phyloP scores from a whole-genome alignment of 2,113 vertebrate species.

The Apteryx mantelli region DNA sequence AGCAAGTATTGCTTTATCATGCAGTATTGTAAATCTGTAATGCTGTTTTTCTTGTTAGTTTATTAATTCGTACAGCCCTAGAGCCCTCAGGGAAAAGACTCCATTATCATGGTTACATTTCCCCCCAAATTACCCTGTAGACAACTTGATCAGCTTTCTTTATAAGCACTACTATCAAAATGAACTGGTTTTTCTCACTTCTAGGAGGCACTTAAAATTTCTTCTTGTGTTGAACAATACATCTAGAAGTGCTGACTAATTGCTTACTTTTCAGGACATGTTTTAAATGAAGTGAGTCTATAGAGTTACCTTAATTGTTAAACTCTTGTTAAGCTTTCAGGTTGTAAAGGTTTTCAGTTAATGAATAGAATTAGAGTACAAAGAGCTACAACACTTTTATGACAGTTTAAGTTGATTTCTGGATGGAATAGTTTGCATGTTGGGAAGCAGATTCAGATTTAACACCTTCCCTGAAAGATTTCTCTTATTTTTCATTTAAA shows the following conservation, averaged over 20 bases:
- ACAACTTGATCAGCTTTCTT: background rate
- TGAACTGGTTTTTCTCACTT: background rate
- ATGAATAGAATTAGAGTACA: constrained; percentile 34
- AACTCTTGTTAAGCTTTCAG: constrained; percentile 17
- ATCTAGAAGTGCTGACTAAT: constrained; percentile 47
- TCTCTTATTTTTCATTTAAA: background rate
- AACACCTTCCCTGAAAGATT: background rate
- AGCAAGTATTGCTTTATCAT: background rate
- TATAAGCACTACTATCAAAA: background rate
- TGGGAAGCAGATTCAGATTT: background rate
- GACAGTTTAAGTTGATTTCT: constrained; percentile 42
- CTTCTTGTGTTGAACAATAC: too few relatives aligned
- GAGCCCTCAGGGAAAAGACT: background rate
- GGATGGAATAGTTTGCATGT: background rate
- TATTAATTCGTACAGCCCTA: background rate
- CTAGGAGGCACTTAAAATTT: too few relatives aligned
- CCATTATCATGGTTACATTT: background rate
- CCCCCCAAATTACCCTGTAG: background rate
- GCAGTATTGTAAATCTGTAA: background rate
- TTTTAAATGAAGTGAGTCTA: constrained; percentile 56
- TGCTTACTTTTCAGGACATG: constrained; percentile 37
- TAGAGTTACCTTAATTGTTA: constrained; percentile 47
- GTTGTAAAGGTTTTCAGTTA: constrained; percentile 34
- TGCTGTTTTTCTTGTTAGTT: background rate
- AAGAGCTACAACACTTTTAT: constrained; percentile 7